Percentiles rank a stretch among this genome's conserved stretches.
Conservation (phyloP, 1,140 invertebrate species). For the Drosophila pectinifera region DNA sequence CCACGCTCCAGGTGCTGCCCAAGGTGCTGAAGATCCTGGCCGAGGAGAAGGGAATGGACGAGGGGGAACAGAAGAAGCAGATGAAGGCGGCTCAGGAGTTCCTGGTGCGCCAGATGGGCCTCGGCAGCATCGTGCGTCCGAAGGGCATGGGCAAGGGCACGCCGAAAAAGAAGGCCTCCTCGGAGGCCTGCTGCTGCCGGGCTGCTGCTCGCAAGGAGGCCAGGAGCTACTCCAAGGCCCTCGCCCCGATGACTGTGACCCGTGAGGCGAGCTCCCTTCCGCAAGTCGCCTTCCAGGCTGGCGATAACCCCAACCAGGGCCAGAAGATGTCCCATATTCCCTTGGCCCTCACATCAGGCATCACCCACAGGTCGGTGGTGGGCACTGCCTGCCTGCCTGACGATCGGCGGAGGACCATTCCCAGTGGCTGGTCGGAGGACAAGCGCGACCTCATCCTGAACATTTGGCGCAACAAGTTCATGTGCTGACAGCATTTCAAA, state of each 20-base stretch:
- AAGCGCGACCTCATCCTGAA: constrained; percentile 5
- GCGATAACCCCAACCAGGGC: background rate
- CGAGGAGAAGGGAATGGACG: constrained; percentile 17
- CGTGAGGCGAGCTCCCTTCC: background rate
- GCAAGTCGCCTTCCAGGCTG: background rate
- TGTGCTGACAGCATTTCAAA: constrained; percentile 14
- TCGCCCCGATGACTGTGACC: background rate
- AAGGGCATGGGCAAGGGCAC: background rate
- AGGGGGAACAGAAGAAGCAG: constrained; percentile 14
- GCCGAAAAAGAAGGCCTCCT: constrained; percentile 12
- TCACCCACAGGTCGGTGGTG: background rate
- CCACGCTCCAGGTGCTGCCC: constrained; percentile 55
- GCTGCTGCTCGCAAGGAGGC: constrained; percentile 19
- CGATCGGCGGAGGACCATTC: background rate
- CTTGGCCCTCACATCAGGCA: background rate
- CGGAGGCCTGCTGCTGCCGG: constrained; percentile 1
- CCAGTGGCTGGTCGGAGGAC: background rate
- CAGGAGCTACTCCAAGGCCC: constrained; percentile 27
- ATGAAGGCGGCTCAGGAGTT: constrained; percentile 34
- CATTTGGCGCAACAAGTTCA: constrained; percentile 47
- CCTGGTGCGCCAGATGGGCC: constrained; percentile 55
- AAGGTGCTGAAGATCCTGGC: constrained; percentile 45
- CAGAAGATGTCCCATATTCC: background rate
- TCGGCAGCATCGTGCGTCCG: constrained; percentile 35
- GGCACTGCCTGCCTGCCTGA: background rate